Conservation (phyloP, 2,797 vertebrate genomes). For the Hyperoplus lanceolatus region DNA sequence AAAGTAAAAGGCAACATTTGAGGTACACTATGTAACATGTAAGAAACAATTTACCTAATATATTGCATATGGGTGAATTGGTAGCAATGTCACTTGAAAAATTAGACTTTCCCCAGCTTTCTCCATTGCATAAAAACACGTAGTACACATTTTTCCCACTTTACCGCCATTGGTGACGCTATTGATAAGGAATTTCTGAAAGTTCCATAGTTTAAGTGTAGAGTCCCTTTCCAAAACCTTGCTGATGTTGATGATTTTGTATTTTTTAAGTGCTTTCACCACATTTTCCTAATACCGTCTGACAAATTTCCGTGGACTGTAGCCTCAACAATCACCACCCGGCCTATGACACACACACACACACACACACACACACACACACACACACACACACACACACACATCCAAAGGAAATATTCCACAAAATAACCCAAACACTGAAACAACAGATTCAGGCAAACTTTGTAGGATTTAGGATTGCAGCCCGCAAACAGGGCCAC, state of each 20-base stretch:
- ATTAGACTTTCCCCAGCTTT: too few species aligned
- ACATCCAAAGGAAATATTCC: conserved; percentile 23
- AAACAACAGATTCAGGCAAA: conserved; percentile 36
- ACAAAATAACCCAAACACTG: conserved; percentile 25
- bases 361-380: not conserved
- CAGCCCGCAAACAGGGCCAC: conserved; percentile 26
- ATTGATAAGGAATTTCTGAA: too few species aligned
- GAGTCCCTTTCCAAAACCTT: too few species aligned
- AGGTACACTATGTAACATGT: too few species aligned
- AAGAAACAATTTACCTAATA: too few species aligned
- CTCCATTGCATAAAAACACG: too few species aligned
- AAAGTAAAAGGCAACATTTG: not conserved
- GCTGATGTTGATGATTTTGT: conserved; percentile 1
- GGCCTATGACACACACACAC: not conserved
- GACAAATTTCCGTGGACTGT: conserved; percentile 3
- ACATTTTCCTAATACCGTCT: conserved; percentile 11
- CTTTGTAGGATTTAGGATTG: conserved; percentile 23
- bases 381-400: not conserved
- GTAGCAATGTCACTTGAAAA: too few species aligned
- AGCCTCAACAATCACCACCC: conserved; percentile 14
- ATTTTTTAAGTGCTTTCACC: not conserved
- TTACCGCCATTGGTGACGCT: too few species aligned
- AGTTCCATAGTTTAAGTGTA: too few species aligned
- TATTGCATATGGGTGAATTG: too few species aligned
- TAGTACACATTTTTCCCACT: too few species aligned